Evolutionary conservation across 2,113 vertebrate species (phyloP).

Genomic region (Indicator maculatus): DNA sequence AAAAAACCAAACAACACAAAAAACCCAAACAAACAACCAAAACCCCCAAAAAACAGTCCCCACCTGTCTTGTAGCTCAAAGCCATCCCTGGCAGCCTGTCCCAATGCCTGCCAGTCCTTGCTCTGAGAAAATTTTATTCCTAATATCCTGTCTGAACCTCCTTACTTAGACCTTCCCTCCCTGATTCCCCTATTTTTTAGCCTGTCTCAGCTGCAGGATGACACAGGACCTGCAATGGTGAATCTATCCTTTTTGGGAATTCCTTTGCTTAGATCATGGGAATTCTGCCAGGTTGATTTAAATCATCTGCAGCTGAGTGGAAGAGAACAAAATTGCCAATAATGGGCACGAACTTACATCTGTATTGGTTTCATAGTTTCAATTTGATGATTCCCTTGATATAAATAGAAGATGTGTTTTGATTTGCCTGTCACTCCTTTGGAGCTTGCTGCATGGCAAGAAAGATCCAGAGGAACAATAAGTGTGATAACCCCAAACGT

Average conservation of each 20-base stretch:
- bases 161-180: neutral
- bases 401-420: slow-evolving; percentile 51
- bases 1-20: too few species aligned
- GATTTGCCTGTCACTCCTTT: slow-evolving; percentile 35
- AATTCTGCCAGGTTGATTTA: slow-evolving; percentile 57
- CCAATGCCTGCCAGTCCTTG: too few species aligned
- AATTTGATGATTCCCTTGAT: slow-evolving; percentile 6
- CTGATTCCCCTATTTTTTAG: neutral
- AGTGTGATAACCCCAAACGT: neutral
- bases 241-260: slow-evolving; percentile 48
- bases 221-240: slow-evolving; percentile 41
- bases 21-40: neutral
- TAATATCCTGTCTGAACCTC: too few species aligned
- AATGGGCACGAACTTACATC: slow-evolving; percentile 11
- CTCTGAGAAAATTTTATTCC: too few species aligned
- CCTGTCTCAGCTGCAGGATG: slow-evolving; percentile 30
- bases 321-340: slow-evolving; percentile 23
- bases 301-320: slow-evolving; percentile 33
- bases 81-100: too few species aligned
- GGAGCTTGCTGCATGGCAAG: slow-evolving; percentile 9
- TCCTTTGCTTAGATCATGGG: slow-evolving; percentile 31
- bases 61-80: too few species aligned
- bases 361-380: slow-evolving; percentile 29
- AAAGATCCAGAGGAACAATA: slow-evolving; percentile 16
- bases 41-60: neutral